Percentiles rank a stretch among this genome's conserved stretches.
These are phyloP conservation scores for Lutjanus erythropterus DNA, from an alignment of 2,113 vertebrate genomes.

Conservation along the genomic window DNA sequence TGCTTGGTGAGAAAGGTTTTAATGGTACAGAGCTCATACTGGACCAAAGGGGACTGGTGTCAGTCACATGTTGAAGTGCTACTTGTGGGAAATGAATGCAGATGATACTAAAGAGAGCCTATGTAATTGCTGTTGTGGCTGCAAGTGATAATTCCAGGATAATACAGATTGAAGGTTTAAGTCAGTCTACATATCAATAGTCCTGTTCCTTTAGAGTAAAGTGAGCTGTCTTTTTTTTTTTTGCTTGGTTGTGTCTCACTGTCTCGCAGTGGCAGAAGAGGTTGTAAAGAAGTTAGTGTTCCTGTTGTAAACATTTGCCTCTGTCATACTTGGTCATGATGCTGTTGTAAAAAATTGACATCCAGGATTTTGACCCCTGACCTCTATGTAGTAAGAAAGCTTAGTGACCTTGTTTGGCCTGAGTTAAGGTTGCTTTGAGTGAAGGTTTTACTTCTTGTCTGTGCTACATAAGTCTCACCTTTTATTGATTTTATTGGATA, in stretches of 20 bases:
- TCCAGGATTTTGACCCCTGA: background rate
- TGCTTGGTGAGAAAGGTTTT: conserved; percentile 61
- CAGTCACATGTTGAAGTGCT: background rate
- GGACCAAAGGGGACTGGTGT: conserved; percentile 4
- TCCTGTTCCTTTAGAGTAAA: background rate
- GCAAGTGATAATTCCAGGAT: too few relatives aligned
- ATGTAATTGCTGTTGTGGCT: background rate
- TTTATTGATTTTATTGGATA: background rate
- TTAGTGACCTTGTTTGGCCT: background rate
- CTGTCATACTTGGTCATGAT: background rate
- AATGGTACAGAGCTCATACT: conserved; percentile 10
- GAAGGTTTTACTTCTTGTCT: background rate
- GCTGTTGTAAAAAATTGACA: conserved; percentile 8
- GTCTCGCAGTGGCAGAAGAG: too few relatives aligned
- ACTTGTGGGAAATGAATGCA: background rate
- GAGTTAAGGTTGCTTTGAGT: background rate
- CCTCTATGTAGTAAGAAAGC: background rate
- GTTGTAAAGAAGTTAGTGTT: background rate
- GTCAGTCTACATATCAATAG: background rate
- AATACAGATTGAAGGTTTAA: background rate
- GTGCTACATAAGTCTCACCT: background rate
- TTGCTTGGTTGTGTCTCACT: background rate
- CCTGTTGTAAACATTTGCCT: background rate
- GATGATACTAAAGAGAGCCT: background rate
- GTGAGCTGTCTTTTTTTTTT: background rate